Percentiles rank a stretch among this genome's conserved stretches.
Conservation (phyloP, 2,113 vertebrate species). For the Noctilio leporinus region DNA sequence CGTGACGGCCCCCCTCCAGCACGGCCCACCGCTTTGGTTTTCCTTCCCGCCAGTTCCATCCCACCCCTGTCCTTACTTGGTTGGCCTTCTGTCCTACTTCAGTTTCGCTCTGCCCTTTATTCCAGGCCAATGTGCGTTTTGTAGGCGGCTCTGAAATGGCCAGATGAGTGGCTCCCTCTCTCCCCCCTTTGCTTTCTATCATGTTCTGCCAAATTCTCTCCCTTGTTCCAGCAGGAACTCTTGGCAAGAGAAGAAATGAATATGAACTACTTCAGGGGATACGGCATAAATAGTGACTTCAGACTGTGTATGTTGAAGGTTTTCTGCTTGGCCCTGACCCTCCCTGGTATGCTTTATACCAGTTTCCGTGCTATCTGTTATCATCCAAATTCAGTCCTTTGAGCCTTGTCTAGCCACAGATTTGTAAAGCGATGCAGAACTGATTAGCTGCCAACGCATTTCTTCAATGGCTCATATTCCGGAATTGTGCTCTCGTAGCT, state of each 20-base stretch:
- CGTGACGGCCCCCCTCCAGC: too few relatives aligned
- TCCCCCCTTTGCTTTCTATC: neutral
- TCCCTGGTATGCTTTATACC: neutral
- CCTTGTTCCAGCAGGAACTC: neutral
- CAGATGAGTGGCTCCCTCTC: neutral
- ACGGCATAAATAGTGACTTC: neutral
- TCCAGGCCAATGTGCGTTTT: neutral
- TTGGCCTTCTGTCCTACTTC: neutral
- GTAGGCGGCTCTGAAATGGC: neutral
- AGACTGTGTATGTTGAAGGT: neutral
- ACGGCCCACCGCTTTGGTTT: neutral
- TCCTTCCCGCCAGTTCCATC: neutral
- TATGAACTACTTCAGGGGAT: neutral
- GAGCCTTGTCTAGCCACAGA: neutral
- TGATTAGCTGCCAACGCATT: neutral
- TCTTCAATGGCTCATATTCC: neutral
- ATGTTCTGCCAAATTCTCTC: constrained; percentile 15
- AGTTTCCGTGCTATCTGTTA: neutral
- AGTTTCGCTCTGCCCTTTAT: neutral
- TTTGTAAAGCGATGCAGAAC: neutral
- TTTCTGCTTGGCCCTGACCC: neutral
- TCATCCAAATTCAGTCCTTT: neutral
- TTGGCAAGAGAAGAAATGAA: neutral
- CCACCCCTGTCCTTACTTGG: too few relatives aligned
- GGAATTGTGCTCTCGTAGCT: neutral